These are phyloP conservation scores for Brachionus sp. DNA, from an alignment of 1,140 invertebrate genomes.

Conservation along the genomic window DNA sequence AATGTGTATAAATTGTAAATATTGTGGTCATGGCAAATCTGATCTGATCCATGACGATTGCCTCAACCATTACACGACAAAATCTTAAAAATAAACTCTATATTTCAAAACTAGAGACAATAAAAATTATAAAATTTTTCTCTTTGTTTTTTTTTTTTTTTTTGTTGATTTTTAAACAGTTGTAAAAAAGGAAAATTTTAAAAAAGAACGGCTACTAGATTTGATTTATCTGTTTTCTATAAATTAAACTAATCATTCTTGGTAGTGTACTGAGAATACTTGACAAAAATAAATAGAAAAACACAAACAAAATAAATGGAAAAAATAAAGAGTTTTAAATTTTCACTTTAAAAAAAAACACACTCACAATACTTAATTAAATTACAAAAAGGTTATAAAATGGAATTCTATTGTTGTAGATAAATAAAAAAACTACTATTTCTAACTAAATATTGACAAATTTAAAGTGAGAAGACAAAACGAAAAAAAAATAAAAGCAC, in stretches of 20 bases:
- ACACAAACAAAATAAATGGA: background rate
- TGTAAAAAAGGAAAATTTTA: background rate
- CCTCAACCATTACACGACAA: background rate
- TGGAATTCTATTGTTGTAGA: background rate
- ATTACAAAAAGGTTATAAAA: background rate
- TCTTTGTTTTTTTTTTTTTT: background rate
- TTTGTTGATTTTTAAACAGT: background rate
- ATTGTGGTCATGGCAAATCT: background rate
- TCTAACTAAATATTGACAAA: background rate
- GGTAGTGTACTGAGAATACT: background rate
- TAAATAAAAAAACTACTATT: background rate
- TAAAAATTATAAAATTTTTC: background rate
- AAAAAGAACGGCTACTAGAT: background rate
- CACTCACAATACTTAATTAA: background rate
- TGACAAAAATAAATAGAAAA: background rate
- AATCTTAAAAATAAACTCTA: background rate
- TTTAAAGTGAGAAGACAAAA: background rate
- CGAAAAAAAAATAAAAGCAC: background rate
- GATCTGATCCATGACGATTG: background rate
- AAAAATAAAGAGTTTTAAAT: background rate
- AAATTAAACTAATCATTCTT: background rate
- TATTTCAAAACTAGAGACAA: background rate
- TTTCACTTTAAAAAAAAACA: background rate
- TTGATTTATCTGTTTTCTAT: conserved; percentile 4
- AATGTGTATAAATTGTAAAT: conserved; percentile 30